Evolutionary conservation across 2,888 invertebrate genomes (phyloP).

Genomic region (Rhingia campestris): DNA sequence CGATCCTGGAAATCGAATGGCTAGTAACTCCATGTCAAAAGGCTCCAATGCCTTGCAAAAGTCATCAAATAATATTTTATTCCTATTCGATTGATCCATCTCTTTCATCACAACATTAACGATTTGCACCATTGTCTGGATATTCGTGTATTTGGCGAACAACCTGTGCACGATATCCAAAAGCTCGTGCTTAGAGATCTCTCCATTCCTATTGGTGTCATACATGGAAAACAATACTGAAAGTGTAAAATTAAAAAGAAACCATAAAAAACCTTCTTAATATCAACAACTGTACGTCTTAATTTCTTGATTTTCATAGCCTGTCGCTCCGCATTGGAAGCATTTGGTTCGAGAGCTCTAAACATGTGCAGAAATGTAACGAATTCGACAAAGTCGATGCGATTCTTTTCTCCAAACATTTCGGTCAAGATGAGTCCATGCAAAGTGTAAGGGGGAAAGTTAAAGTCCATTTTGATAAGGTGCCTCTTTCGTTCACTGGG

Average conservation of each 20-base stretch:
- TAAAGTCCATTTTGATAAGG: constrained; percentile 30
- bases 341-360: constrained; percentile 1
- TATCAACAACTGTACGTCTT: background rate
- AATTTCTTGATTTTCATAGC: constrained; percentile 17
- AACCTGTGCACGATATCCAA: constrained; percentile 75
- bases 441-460: constrained; percentile 2
- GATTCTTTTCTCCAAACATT: constrained; percentile 49
- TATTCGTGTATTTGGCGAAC: constrained; percentile 67
- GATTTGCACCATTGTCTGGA: constrained; percentile 70
- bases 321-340: background rate
- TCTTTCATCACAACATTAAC: constrained; percentile 72
- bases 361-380: constrained; percentile 42
- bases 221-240: constrained; percentile 75
- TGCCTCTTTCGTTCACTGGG: background rate
- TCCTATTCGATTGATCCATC: constrained; percentile 72
- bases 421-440: constrained; percentile 38
- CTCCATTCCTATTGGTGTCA: constrained; percentile 67
- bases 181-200: constrained; percentile 72
- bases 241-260: background rate
- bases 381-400: constrained; percentile 46
- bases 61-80: constrained; percentile 75
- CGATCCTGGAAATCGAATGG: constrained; percentile 22
- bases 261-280: background rate
- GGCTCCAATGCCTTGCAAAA: constrained; percentile 73
- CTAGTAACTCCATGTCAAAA: constrained; percentile 75